phyloP scores from a whole-genome alignment of 1,140 invertebrate genomes.

The Glomeris maerens region DNA sequence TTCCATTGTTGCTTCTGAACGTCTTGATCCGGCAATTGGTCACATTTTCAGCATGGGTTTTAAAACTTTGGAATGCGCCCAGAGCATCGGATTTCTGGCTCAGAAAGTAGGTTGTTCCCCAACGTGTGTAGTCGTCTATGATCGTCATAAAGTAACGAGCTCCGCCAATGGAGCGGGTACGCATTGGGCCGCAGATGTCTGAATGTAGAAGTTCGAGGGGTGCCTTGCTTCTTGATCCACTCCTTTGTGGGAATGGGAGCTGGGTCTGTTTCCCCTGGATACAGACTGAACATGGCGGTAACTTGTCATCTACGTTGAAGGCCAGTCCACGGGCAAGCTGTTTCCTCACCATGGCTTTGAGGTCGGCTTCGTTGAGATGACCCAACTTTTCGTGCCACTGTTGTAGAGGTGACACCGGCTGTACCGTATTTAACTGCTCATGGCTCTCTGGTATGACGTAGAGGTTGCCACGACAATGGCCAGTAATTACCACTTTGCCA shows the following conservation, averaged over 20 bases:
- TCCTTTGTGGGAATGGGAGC: not conserved
- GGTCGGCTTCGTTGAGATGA: not conserved
- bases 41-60: not conserved
- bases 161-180: slow-evolving; percentile 20
- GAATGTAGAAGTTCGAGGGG: slow-evolving; percentile 20
- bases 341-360: not conserved
- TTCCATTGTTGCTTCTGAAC: not conserved
- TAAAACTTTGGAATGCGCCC: not conserved
- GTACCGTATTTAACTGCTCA: not conserved
- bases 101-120: not conserved
- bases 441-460: not conserved
- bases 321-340: not conserved
- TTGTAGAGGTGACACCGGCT: not conserved
- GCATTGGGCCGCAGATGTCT: slow-evolving; percentile 28
- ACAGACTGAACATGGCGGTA: not conserved
- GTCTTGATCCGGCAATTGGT: not conserved
- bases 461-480: too few relatives aligned
- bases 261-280: not conserved
- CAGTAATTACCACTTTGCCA: too few relatives aligned
- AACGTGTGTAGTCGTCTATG: slow-evolving; percentile 23
- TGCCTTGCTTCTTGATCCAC: not conserved
- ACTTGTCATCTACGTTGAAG: not conserved
- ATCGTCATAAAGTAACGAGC: slow-evolving; percentile 27
- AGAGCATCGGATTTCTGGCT: not conserved
- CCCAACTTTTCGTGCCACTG: not conserved